phyloP scores from a whole-genome alignment of 2,888 invertebrate species.

The Xestobium rufovillosum region DNA sequence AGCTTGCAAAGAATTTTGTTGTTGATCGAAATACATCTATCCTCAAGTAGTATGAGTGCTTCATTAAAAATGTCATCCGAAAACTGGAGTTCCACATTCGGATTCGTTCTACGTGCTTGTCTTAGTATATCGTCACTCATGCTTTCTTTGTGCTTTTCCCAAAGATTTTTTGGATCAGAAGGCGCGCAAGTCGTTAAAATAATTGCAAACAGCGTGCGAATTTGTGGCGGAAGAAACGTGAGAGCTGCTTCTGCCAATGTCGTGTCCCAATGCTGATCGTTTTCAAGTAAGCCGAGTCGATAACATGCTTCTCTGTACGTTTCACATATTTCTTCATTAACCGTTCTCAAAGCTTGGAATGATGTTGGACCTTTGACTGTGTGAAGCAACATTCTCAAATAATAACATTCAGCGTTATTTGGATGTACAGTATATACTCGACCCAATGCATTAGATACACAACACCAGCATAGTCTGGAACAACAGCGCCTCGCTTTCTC shows the following conservation, averaged over 20 bases:
- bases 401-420: slow-evolving; percentile 14
- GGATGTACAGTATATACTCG: slow-evolving; percentile 19
- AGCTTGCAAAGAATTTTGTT: too few relatives aligned
- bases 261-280: slow-evolving; percentile 32
- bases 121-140: too few relatives aligned
- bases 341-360: slow-evolving; percentile 30
- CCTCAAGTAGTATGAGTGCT: too few relatives aligned
- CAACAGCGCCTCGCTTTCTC: slow-evolving; percentile 19
- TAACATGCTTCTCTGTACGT: slow-evolving; percentile 29
- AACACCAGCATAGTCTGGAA: slow-evolving; percentile 9
- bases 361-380: slow-evolving; percentile 29
- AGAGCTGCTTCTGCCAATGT: slow-evolving; percentile 26
- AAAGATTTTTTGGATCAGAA: slow-evolving; percentile 18
- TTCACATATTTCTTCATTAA: slow-evolving; percentile 25
- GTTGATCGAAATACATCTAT: too few relatives aligned
- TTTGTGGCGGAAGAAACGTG: slow-evolving; percentile 19
- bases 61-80: too few relatives aligned
- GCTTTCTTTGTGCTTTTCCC: too few relatives aligned
- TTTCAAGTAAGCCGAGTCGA: slow-evolving; percentile 30
- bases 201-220: slow-evolving; percentile 22
- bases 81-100: too few relatives aligned
- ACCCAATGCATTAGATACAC: slow-evolving; percentile 15
- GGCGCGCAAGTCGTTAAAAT: slow-evolving; percentile 21
- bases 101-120: too few relatives aligned
- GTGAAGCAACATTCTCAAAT: slow-evolving; percentile 25